Base-by-base conservation (phyloP, 2,113 vertebrate species). In the Gymnobelideus leadbeateri region DNA sequence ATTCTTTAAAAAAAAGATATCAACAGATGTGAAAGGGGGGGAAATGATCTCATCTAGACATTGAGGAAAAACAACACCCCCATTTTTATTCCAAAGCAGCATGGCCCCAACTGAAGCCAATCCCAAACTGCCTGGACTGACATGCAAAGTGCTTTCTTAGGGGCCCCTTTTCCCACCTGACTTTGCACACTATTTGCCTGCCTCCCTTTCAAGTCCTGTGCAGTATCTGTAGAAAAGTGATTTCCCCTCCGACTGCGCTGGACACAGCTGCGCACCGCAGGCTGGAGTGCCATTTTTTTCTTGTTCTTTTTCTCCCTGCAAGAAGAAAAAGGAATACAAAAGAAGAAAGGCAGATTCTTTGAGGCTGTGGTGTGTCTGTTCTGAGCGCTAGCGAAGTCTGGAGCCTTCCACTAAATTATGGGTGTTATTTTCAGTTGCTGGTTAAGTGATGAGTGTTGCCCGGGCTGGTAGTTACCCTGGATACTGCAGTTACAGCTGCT, bases 401-500 rank as follows among this genome's bases (percentile, higher is more conserved):
- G 57, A 91, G 51, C 53, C 47, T 25, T 25, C 90, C 23, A 92
- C 91, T 53, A 93, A 96, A 96, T 93, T 47, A 84, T 0, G 1
- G 94, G 92, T 92, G 92, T 50, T 94, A 57, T 94, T 96, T 95
- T 84, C 77, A 12, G 89, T 46, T 53, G 12, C 89, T 31, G 91
- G 91, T 92, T 92, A 92, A 94, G 93, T 55, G 25, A 94, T 54
- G 26, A n/a, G 46, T 68, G 84, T 61, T 77, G 16, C 90, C 50
- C 61, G 28, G 25, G 4, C 31, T 51, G 52, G 53, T 31, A n/a
- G 52, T 89, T 90, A 92, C 51, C 26, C 11, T 54, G n/a, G 90
- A 53, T 90, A 91, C 47, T 8, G 49, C 91, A 90, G 92, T 93
- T 84, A 77, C 0, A 93, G 95, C 7, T 89, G 1, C 0, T 31